Base-by-base conservation (phyloP, 2,888 invertebrate species). In the Agrypnus murinus region DNA sequence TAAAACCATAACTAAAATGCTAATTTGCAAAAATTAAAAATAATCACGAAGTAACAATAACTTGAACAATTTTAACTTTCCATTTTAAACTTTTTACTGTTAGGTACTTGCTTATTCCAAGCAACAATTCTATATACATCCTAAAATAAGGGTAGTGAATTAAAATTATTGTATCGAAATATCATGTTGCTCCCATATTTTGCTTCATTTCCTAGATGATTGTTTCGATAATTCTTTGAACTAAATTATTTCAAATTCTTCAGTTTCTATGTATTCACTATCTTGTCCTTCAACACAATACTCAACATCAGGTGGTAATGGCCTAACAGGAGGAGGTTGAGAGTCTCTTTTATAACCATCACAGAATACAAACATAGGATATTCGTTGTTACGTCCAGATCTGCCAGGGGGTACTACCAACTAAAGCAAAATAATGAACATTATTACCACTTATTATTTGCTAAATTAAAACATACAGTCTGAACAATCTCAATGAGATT, bases 331-430 rank as follows among this genome's bases (percentile, higher is more conserved):
- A 31, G 81, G 80, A 59, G 78, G 68, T 50, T 80, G 78, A 14
- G 83, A 83, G 79, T 91, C 90, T 77, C 87, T 86, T 78, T 90
- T 90, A 78, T 91, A 90, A 68, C 95, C 95, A 78, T 93, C 90
- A 74, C 92, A 90, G 81, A 95, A 91, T 71, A 92, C 91, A 86
- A 95, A 96, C 87, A 95, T 91, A 32, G 96, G 95, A 85, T 95
- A 95, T 80, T 93, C 92, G 73, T 87, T 88, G 76, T 84, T 84
- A 79, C 86, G 84, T 80, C 73, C 82, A 75, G 74, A 84, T 63
- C 77, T 77, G 45, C 74, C 75, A 50, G 81, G 81, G 46, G 82
- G 80, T 71, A 81, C 72, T 50, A 80, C 77, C 62, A 80, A 74
- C 81, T 82, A 60, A 59, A 79, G 5, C 25, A 25, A 25, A 25